A percentile compares a stretch with the other conserved stretches of the same genome.
phyloP scores from a whole-genome alignment of 2,888 invertebrate genomes.

The Adela reaumurella region DNA sequence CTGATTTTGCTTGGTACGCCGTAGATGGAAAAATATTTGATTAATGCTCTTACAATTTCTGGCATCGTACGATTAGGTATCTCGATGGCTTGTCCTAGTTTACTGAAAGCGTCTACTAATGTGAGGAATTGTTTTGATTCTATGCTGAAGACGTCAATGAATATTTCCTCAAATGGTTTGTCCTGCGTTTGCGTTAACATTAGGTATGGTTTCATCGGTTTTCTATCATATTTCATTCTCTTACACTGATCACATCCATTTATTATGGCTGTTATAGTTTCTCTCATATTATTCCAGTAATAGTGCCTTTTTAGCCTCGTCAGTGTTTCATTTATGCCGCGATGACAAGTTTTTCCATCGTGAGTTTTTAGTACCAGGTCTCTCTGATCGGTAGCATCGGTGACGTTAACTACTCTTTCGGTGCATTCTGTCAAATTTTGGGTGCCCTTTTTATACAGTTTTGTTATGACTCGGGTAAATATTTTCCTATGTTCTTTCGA shows the following conservation, averaged over 20 bases:
- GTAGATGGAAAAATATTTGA: constrained; percentile 10
- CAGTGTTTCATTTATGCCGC: constrained; percentile 13
- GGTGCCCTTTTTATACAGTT: constrained; percentile 3
- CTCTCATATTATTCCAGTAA: constrained; percentile 9
- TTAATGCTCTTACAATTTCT: constrained; percentile 9
- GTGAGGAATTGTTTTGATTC: constrained; percentile 10
- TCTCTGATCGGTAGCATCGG: constrained; percentile 6
- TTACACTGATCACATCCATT: constrained; percentile 15
- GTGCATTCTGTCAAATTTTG: constrained; percentile 13
- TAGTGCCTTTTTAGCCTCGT: constrained; percentile 3
- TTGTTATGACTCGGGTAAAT: constrained; percentile 6
- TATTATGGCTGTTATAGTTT: constrained; percentile 10
- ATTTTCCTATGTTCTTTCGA: constrained; percentile 1
- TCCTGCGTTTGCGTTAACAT: constrained; percentile 15
- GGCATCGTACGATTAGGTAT: constrained; percentile 8
- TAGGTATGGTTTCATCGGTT: constrained; percentile 14
- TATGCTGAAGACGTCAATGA: constrained; percentile 11
- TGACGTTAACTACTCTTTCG: constrained; percentile 6
- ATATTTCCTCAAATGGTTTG: constrained; percentile 15
- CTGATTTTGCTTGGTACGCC: constrained; percentile 2
- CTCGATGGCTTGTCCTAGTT: constrained; percentile 12
- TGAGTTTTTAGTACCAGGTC: constrained; percentile 10
- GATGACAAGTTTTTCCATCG: constrained; percentile 12
- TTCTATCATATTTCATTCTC: constrained; percentile 11
- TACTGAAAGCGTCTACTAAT: constrained; percentile 12